Base-by-base conservation (phyloP, 1,140 invertebrate genomes). In the Drosophila carrolli region DNA sequence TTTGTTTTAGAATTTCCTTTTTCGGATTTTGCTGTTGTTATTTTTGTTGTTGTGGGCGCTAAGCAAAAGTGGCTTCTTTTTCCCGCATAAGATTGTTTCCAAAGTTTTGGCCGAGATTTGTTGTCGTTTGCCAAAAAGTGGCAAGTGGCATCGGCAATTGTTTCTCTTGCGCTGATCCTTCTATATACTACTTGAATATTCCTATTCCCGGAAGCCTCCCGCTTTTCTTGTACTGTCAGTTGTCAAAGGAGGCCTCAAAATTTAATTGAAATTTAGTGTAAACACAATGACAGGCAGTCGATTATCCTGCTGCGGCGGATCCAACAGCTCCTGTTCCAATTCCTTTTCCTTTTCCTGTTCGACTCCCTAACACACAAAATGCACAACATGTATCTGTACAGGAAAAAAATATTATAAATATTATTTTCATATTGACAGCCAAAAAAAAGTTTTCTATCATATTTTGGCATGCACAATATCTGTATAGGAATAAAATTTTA, bases 211-310 rank as follows among this genome's bases (percentile, higher is more conserved):
- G 27, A 23, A 51, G 35, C 16, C 43, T 9, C 27, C 11, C 3
- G 44, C 23, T 14, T 14, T 29, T n/a, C 73, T 46, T 63, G 40
- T 47, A 58, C 61, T 68, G 75, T 88, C 83, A 88, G 41, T 77
- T 82, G 83, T 85, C 83, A 88, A 75, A 63, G 56, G 78, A 67
- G 79, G 63, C 75, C 81, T 86, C 74, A 83, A 73, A 83, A 83
- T 89, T 88, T 88, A 88, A 88, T 88, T 89, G 83, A 89, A 88
- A 89, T 88, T 89, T 88, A 88, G 84, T 88, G 83, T 89, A 88
- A 88, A 88, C 84, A 83, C 63, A 88, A 79, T 89, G 83, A 89
- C 83, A 88, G 84, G 35, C 76, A 73, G 79, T 89, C 84, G 84
- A 89, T 88, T 88, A 89, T 89, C 75, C 84, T 77, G 67, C 63